These are phyloP conservation scores for Malthinus seriepunctatus DNA, from an alignment of 2,888 invertebrate genomes.

Conservation along the genomic window DNA sequence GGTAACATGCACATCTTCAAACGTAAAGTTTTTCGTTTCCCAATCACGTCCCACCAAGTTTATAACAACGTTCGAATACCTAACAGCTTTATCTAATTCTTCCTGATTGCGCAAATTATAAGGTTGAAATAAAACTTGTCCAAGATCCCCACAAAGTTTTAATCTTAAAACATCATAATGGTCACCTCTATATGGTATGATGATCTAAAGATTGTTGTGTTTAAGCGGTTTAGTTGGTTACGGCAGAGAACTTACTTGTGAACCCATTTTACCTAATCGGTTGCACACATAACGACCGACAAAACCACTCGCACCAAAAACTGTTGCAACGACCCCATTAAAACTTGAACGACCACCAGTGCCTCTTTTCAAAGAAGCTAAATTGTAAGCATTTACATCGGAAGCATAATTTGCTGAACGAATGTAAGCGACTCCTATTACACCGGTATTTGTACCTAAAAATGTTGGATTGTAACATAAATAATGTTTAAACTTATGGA, in stretches of 20 bases:
- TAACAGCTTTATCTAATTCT: constrained; percentile 80
- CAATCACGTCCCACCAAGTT: constrained; percentile 91
- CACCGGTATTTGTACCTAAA: constrained; percentile 46
- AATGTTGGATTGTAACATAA: constrained; percentile 2
- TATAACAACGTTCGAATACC: constrained; percentile 96
- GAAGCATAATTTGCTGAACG: constrained; percentile 57
- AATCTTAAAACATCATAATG: constrained; percentile 76
- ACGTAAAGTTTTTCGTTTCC: constrained; percentile 90
- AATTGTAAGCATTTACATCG: constrained; percentile 60
- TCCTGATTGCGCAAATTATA: constrained; percentile 85
- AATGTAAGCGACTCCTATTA: constrained; percentile 47
- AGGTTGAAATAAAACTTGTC: constrained; percentile 90
- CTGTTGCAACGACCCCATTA: constrained; percentile 97
- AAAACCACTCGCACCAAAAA: constrained; percentile 92
- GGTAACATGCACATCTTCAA: constrained; percentile 83
- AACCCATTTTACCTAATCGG: constrained; percentile 83
- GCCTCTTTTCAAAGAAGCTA: constrained; percentile 75
- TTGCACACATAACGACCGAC: constrained; percentile 88
- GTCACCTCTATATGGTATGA: constrained; percentile 91
- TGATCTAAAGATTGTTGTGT: constrained; percentile 65
- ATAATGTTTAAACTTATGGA: not conserved
- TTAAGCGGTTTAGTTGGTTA: constrained; percentile 29
- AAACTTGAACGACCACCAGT: constrained; percentile 95
- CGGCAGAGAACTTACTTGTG: constrained; percentile 62
- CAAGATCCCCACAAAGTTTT: constrained; percentile 90